Percentiles rank a stretch among this genome's conserved stretches.
phyloP scores from a whole-genome alignment of 1,140 invertebrate genomes.

The Trichonephila clavata region DNA sequence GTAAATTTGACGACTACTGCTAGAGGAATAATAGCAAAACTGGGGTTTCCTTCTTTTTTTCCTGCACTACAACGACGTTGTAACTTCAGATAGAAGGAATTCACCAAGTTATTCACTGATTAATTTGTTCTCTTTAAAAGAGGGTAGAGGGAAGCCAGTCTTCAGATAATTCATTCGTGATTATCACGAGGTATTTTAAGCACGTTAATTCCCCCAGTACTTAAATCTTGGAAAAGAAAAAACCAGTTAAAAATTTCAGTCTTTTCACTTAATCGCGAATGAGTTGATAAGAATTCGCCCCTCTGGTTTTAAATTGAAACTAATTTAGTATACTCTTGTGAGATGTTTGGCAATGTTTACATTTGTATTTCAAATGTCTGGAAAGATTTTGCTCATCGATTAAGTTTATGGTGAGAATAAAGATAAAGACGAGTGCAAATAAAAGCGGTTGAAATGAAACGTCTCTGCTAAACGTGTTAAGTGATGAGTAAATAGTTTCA shows the following conservation, averaged over 20 bases:
- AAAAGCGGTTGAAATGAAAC: no score
- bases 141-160: neutral
- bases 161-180: neutral
- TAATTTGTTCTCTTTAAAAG: neutral
- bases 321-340: neutral
- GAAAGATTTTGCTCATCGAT: no score
- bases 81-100: conserved; percentile 4
- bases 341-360: neutral
- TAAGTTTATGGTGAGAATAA: no score
- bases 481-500: no score
- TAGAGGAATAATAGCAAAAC: neutral
- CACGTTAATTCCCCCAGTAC: neutral
- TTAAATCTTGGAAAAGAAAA: neutral
- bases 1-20: conserved; percentile 30
- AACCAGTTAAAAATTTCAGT: neutral
- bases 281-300: neutral
- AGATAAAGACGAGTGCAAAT: no score
- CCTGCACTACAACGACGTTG: neutral
- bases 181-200: neutral
- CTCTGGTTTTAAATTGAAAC: neutral
- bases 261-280: neutral
- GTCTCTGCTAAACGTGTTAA: no score
- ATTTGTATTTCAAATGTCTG: neutral
- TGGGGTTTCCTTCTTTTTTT: neutral
- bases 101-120: conserved; percentile 23